A percentile compares a stretch with the other conserved stretches of the same genome.
These are phyloP conservation scores for Cardinalis cardinalis DNA, from an alignment of 2,113 vertebrate genomes.

Conservation along the genomic window DNA sequence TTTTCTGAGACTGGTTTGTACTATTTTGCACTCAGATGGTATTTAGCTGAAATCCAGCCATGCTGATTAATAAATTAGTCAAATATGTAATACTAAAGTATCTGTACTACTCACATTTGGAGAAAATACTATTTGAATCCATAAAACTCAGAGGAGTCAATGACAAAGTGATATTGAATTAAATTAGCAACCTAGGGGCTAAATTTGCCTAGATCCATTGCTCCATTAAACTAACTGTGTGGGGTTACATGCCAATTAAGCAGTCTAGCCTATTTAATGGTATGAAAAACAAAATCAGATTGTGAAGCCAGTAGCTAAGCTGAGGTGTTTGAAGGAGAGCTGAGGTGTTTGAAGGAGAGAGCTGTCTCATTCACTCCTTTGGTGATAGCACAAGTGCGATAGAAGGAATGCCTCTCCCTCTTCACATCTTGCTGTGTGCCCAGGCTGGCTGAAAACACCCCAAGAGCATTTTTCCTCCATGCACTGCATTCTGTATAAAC, in stretches of 20 bases:
- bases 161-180: constrained; percentile 1
- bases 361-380: neutral
- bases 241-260: neutral
- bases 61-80: neutral
- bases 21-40: neutral
- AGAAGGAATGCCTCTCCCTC: neutral
- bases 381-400: neutral
- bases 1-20: neutral
- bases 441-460: neutral
- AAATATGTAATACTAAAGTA: neutral
- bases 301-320: neutral
- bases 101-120: neutral
- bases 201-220: neutral
- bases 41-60: neutral
- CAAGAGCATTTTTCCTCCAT: neutral
- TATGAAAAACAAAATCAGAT: accelerated
- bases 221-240: neutral
- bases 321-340: neutral
- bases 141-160: neutral
- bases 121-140: neutral
- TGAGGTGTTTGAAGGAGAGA: neutral
- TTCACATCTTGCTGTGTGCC: neutral
- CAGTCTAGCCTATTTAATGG: neutral
- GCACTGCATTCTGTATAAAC: too few species aligned
- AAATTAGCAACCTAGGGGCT: constrained; percentile 2